Evolutionary conservation across 2,888 invertebrate species (phyloP).

Genomic region (Erebia palarica): DNA sequence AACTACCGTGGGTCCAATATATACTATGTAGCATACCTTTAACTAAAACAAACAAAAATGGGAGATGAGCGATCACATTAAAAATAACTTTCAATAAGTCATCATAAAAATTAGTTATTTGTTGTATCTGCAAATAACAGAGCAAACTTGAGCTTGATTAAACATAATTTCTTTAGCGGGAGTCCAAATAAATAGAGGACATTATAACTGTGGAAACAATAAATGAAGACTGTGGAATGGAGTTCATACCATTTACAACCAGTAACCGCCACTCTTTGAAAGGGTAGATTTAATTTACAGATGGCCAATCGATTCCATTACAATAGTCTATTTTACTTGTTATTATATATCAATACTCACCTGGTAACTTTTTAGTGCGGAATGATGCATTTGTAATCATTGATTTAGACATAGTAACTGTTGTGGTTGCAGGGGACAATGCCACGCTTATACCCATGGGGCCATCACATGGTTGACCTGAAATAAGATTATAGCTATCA

Average conservation of each 20-base stretch:
- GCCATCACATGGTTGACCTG: conserved; percentile 89
- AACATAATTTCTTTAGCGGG: background rate
- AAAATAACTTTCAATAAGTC: conserved; percentile 41
- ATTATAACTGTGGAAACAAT: background rate
- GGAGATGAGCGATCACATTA: conserved; percentile 22
- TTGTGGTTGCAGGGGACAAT: conserved; percentile 87
- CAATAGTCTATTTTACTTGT: too few species aligned
- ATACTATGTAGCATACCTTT: conserved; percentile 28
- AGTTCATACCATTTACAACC: too few species aligned
- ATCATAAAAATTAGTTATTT: conserved; percentile 48
- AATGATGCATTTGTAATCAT: conserved; percentile 99
- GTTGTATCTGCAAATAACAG: conserved; percentile 54
- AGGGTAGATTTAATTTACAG: too few species aligned
- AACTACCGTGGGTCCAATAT: background rate
- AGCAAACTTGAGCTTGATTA: background rate
- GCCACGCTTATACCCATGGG: conserved; percentile 92
- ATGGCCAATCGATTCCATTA: too few species aligned
- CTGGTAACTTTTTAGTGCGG: conserved; percentile 97
- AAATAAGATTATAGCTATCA: conserved; percentile 2
- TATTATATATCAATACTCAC: conserved; percentile 70
- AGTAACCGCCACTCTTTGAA: too few species aligned
- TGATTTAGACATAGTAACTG: conserved; percentile 92
- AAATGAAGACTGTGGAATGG: too few species aligned
- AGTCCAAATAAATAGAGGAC: background rate
- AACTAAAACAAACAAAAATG: conserved; percentile 28